These are phyloP conservation scores for Eretmocerus hayati DNA, from an alignment of 2,888 invertebrate genomes.

Conservation along the genomic window DNA sequence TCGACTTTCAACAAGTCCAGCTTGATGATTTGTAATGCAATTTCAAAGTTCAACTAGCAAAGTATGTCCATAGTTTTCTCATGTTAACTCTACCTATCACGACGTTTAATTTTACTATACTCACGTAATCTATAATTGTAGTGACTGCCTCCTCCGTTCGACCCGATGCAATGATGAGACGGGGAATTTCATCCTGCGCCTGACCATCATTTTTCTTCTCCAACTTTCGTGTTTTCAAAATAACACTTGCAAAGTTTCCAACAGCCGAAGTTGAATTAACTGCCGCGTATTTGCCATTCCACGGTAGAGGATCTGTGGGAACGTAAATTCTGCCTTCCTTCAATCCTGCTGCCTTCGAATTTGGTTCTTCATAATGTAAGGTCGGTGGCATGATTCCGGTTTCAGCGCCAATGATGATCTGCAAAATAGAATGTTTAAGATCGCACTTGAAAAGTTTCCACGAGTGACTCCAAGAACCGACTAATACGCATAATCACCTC, in stretches of 20 bases:
- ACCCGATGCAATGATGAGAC: conserved; percentile 69
- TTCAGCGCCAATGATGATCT: conserved; percentile 24
- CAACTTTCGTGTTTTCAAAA: conserved; percentile 57
- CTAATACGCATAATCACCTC: too few species aligned
- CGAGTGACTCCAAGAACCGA: too few species aligned
- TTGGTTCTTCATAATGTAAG: conserved; percentile 50
- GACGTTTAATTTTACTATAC: too few species aligned
- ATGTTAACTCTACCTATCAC: too few species aligned
- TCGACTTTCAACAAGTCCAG: too few species aligned
- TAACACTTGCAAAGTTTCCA: conserved; percentile 72
- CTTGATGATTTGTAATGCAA: too few species aligned
- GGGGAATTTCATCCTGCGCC: conserved; percentile 61
- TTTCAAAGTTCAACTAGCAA: too few species aligned
- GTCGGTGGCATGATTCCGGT: conserved; percentile 50
- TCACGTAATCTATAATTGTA: conserved; percentile 56
- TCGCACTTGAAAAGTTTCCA: not conserved
- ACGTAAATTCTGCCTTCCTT: conserved; percentile 22
- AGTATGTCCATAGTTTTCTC: too few species aligned
- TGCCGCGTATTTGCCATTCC: conserved; percentile 66
- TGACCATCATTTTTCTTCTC: conserved; percentile 57
- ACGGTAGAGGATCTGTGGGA: conserved; percentile 41
- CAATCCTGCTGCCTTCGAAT: conserved; percentile 16
- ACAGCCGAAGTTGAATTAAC: conserved; percentile 91
- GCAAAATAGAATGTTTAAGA: conserved; percentile 1
- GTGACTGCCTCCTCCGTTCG: conserved; percentile 72